phyloP scores from a whole-genome alignment of 2,113 vertebrate genomes.

The Ceuthmochares aereus region DNA sequence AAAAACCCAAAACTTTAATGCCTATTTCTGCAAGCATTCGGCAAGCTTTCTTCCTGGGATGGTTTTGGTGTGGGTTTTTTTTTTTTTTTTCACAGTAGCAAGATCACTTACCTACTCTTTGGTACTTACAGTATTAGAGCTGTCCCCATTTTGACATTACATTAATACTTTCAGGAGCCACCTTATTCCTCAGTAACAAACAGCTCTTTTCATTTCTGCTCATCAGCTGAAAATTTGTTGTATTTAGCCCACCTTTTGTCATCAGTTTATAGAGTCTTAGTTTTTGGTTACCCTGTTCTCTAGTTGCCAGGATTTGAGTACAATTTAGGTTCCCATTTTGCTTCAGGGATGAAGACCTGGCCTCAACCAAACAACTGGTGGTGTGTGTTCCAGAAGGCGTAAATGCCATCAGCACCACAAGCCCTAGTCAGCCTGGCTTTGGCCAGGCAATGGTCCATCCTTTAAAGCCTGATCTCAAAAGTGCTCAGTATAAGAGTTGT shows the following conservation, averaged over 20 bases:
- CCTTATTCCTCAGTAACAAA: not conserved
- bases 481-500: constrained; percentile 14
- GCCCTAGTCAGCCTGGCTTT: not conserved
- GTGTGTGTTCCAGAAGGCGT: not conserved
- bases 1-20: not conserved
- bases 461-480: not conserved
- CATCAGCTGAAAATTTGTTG: not conserved
- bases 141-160: not conserved
- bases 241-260: not conserved
- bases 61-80: not conserved
- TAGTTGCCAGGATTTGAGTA: not conserved
- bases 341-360: not conserved
- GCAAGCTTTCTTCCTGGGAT: not conserved
- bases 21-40: not conserved
- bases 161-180: not conserved
- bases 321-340: not conserved
- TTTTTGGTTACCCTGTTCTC: not conserved
- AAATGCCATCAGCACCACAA: not conserved
- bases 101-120: not conserved
- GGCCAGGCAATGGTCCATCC: not conserved
- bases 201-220: not conserved
- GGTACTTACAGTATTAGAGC: not conserved
- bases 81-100: not conserved
- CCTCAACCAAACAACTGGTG: not conserved
- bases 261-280: not conserved